Percentiles rank a stretch among this genome's conserved stretches.
phyloP scores from a whole-genome alignment of 2,797 vertebrate species.

The Acanthis flammea region DNA sequence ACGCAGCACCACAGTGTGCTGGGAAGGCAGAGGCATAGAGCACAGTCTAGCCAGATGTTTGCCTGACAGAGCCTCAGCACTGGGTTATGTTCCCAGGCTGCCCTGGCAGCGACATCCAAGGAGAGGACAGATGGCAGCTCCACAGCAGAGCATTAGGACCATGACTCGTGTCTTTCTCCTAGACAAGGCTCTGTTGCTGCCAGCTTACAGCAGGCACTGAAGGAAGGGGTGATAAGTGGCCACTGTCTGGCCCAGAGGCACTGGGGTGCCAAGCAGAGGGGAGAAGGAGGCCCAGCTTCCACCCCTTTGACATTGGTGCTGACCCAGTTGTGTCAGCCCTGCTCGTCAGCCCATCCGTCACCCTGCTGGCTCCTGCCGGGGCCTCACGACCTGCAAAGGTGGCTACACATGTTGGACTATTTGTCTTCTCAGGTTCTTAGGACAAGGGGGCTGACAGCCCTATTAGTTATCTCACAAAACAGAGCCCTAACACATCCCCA shows the following conservation, averaged over 20 bases:
- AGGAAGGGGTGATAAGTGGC: neutral
- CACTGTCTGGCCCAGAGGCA: neutral
- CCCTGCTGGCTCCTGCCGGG: slow-evolving; percentile 47
- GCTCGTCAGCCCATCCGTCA: slow-evolving; percentile 72
- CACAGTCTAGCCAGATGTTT: neutral
- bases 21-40: neutral
- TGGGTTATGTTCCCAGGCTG: neutral
- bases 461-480: slow-evolving; percentile 68
- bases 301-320: neutral
- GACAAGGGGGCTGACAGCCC: slow-evolving; percentile 66
- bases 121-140: slow-evolving; percentile 42
- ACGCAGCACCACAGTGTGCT: neutral
- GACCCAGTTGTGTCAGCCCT: slow-evolving; percentile 67
- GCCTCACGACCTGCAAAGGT: slow-evolving; percentile 45
- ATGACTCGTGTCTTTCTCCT: neutral
- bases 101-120: neutral
- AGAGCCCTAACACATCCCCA: slow-evolving; percentile 8
- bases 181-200: neutral
- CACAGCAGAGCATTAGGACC: neutral
- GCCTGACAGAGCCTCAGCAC: neutral
- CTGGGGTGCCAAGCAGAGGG: neutral
- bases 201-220: neutral
- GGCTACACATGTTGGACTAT: slow-evolving; percentile 56
- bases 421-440: slow-evolving; percentile 65
- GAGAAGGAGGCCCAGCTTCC: neutral